Conservation (phyloP, 2,888 invertebrate genomes). For the Drosophila formosana region DNA sequence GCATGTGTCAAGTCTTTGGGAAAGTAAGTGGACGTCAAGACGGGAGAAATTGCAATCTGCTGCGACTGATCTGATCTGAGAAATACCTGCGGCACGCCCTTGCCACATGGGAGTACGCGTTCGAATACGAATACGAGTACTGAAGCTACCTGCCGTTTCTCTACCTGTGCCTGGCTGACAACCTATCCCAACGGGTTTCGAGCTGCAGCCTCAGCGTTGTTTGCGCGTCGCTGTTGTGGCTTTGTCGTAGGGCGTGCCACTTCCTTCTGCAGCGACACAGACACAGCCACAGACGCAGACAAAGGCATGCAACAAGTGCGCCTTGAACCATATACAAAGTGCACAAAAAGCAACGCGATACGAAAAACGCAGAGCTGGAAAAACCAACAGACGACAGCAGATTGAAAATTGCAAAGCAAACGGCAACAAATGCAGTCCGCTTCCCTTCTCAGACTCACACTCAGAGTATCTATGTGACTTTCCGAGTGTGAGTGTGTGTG, state of each 20-base stretch:
- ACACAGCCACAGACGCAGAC: conserved; percentile 9
- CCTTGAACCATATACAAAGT: conserved; percentile 58
- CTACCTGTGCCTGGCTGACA: conserved; percentile 46
- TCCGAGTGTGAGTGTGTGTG: conserved; percentile 1
- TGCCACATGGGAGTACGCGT: conserved; percentile 18
- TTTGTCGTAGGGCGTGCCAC: conserved; percentile 53
- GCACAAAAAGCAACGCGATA: neutral
- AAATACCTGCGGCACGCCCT: conserved; percentile 66
- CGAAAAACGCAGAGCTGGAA: conserved; percentile 1
- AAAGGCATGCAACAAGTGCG: conserved; percentile 71
- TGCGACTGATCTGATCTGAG: conserved; percentile 42
- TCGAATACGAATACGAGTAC: neutral
- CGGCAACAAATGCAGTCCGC: conserved; percentile 38
- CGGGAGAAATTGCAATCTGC: conserved; percentile 68
- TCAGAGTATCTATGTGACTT: too few species aligned
- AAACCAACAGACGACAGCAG: conserved; percentile 31
- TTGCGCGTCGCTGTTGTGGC: conserved; percentile 36
- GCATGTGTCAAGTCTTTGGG: conserved; percentile 45
- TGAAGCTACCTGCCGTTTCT: conserved; percentile 11
- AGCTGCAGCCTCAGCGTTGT: conserved; percentile 48
- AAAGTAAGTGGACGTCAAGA: conserved; percentile 55
- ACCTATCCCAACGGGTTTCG: conserved; percentile 78
- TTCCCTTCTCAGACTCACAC: conserved; percentile 14
- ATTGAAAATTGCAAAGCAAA: conserved; percentile 47
- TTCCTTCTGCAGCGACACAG: conserved; percentile 43